phyloP scores from a whole-genome alignment of 1,140 invertebrate species.

The Propsilocerus akamusi region DNA sequence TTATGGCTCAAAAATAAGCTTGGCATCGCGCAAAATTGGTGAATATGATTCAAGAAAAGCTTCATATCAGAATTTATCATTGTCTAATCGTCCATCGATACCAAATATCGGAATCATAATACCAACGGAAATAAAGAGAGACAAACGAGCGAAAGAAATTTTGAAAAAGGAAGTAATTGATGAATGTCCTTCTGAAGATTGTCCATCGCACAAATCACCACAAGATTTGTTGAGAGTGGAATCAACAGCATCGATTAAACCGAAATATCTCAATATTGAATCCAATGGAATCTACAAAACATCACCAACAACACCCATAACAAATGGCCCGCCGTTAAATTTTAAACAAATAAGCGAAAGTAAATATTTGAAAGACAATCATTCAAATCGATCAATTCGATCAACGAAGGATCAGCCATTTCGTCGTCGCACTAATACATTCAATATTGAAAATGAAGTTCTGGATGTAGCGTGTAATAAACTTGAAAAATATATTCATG shows the following conservation, averaged over 20 bases:
- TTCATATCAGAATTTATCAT: background rate
- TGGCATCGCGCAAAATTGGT: conserved; percentile 10
- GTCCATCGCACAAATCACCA: background rate
- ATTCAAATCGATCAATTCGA: conserved; percentile 23
- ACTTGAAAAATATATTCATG: conserved; percentile 25
- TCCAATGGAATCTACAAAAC: background rate
- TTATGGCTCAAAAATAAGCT: conserved; percentile 25
- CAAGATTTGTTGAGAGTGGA: background rate
- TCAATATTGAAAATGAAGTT: conserved; percentile 27
- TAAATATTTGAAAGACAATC: conserved; percentile 25
- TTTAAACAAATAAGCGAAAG: conserved; percentile 10
- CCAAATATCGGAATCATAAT: too few relatives aligned
- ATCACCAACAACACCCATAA: background rate
- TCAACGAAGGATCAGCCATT: conserved; percentile 20
- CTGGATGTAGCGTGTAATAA: conserved; percentile 26
- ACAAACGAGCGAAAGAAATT: background rate
- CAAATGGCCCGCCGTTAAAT: background rate
- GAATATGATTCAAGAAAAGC: conserved; percentile 3
- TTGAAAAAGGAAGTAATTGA: background rate
- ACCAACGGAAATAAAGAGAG: background rate
- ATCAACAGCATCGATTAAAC: too few relatives aligned
- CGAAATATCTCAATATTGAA: too few relatives aligned
- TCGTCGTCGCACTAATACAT: conserved; percentile 16
- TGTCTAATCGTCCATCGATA: background rate
- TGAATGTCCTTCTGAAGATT: background rate